These are phyloP conservation scores for Cydia strobilella DNA, from an alignment of 1,140 invertebrate genomes.

Conservation along the genomic window DNA sequence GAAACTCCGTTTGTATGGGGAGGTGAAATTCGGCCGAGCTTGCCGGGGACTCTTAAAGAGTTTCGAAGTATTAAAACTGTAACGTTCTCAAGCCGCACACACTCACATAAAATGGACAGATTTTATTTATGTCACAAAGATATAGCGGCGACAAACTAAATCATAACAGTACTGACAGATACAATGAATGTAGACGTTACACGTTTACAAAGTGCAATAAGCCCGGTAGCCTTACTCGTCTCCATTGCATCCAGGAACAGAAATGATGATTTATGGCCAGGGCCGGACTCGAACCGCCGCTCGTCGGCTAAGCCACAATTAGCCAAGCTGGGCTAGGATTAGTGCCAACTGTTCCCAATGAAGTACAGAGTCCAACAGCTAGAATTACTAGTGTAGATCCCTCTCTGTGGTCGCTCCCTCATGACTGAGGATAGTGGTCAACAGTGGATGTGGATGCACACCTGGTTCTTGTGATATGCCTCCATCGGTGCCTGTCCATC, in stretches of 20 bases:
- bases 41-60: too few species aligned
- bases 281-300: conserved; percentile 9
- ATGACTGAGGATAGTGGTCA: too few species aligned
- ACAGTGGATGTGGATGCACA: too few species aligned
- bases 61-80: too few species aligned
- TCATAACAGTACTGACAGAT: background rate
- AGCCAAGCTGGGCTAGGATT: conserved; percentile 11
- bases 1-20: too few species aligned
- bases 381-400: too few species aligned
- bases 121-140: background rate
- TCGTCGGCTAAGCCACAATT: conserved; percentile 2
- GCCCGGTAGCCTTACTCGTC: background rate
- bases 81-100: too few species aligned
- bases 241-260: conserved; percentile 4
- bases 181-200: background rate
- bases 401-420: too few species aligned
- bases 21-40: too few species aligned
- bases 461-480: too few species aligned
- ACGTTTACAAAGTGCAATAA: background rate
- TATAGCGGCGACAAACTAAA: background rate
- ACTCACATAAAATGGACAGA: background rate
- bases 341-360: background rate
- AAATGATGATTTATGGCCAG: background rate
- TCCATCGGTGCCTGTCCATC: too few species aligned
- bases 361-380: background rate